Percentiles rank a stretch among this genome's conserved stretches.
Evolutionary conservation across 2,113 vertebrate species (phyloP).

Genomic region (Nycticorax nycticorax): DNA sequence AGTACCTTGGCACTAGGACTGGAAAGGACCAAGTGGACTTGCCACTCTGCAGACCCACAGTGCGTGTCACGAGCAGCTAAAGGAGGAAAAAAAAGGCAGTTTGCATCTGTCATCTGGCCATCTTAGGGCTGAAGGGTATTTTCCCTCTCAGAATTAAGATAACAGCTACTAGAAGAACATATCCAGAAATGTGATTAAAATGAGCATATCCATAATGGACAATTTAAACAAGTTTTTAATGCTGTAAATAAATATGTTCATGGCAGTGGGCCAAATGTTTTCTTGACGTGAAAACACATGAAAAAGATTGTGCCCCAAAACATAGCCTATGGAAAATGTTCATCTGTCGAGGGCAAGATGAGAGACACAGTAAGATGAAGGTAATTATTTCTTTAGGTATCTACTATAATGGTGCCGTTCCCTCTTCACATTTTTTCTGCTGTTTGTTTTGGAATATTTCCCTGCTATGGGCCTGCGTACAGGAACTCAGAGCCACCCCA

Average conservation of each 20-base stretch:
- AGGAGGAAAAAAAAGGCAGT: background rate
- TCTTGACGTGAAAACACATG: background rate
- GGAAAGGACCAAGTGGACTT: background rate
- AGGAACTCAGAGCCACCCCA: background rate
- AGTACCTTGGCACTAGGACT: background rate
- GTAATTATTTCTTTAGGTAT: background rate
- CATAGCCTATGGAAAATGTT: background rate
- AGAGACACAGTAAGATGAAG: background rate
- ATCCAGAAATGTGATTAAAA: background rate
- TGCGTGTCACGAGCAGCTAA: background rate
- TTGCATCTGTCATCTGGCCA: background rate
- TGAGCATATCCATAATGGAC: background rate
- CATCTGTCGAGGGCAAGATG: background rate
- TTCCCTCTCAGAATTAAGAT: background rate
- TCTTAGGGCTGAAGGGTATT: background rate
- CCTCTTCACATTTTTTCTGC: background rate
- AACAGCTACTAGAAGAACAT: background rate
- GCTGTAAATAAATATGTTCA: background rate
- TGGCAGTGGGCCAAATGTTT: background rate
- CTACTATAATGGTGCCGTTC: background rate
- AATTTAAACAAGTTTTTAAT: background rate
- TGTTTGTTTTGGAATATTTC: background rate
- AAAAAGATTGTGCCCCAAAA: background rate
- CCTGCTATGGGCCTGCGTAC: rapidly evolving
- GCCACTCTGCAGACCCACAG: background rate